Percentiles rank a stretch among this genome's conserved stretches.
phyloP scores from a whole-genome alignment of 2,888 invertebrate species.

The Copidosoma aretas region DNA sequence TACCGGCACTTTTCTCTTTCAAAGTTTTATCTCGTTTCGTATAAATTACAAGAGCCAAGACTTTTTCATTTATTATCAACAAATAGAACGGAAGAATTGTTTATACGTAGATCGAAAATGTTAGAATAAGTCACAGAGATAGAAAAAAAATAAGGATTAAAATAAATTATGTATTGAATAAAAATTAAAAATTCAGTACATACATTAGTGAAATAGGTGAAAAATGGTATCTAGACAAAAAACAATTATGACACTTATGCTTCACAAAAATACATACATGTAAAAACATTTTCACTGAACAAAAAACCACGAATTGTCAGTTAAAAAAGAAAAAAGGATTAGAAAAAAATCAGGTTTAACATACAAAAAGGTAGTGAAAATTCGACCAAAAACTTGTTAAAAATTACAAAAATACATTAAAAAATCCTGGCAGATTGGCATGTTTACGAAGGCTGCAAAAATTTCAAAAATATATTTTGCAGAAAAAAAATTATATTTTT shows the following conservation, averaged over 20 bases:
- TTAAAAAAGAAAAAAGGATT: background rate
- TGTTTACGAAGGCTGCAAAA: constrained; percentile 29
- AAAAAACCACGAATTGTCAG: constrained; percentile 7
- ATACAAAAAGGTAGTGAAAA: constrained; percentile 14
- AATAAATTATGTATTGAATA: background rate
- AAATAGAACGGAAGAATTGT: constrained; percentile 10
- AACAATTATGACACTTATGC: background rate
- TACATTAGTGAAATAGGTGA: background rate
- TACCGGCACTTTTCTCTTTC: constrained; percentile 43
- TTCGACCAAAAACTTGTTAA: constrained; percentile 18
- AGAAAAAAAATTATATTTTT: background rate
- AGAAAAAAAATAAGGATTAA: constrained; percentile 5
- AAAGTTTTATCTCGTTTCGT: constrained; percentile 14
- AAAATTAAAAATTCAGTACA: background rate
- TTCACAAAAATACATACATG: background rate
- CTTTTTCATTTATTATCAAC: constrained; percentile 13
- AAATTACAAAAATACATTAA: constrained; percentile 25
- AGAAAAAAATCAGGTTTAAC: constrained; percentile 20
- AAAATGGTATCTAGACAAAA: background rate
- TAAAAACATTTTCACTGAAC: constrained; percentile 2
- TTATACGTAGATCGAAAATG: constrained; percentile 6
- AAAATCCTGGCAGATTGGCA: constrained; percentile 39
- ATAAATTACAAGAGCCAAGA: constrained; percentile 4
- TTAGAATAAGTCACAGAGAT: constrained; percentile 12
- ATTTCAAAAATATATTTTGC: background rate